phyloP scores from a whole-genome alignment of 2,888 invertebrate species.

The Eristalis intricaria region DNA sequence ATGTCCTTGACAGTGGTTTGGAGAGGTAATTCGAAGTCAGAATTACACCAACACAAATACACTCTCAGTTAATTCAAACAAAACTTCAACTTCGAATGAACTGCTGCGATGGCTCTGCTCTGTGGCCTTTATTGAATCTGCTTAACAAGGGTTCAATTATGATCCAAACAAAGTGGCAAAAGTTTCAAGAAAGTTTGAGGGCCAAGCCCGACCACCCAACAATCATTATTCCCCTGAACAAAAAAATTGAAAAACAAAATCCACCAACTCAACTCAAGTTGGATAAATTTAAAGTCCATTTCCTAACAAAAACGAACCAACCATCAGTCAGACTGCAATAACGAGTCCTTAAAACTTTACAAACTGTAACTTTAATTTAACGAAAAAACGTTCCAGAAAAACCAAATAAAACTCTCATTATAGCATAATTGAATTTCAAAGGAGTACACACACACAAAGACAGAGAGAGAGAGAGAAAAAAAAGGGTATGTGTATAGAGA shows the following conservation, averaged over 20 bases:
- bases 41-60: too few relatives aligned
- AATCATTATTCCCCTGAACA: background rate
- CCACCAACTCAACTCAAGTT: background rate
- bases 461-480: background rate
- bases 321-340: background rate
- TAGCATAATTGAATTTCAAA: slow-evolving; percentile 65
- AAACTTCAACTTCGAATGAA: too few relatives aligned
- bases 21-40: background rate
- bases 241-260: background rate
- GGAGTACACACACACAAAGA: slow-evolving; percentile 3
- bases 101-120: too few relatives aligned
- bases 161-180: too few relatives aligned
- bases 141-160: too few relatives aligned
- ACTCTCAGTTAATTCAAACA: too few relatives aligned
- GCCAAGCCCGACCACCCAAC: background rate
- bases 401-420: slow-evolving; percentile 67
- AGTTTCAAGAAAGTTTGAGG: background rate
- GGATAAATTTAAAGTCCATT: slow-evolving; percentile 19
- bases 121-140: too few relatives aligned
- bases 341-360: slow-evolving; percentile 37
- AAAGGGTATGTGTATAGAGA: background rate
- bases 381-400: slow-evolving; percentile 31
- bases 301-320: background rate
- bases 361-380: slow-evolving; percentile 60
- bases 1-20: background rate